A percentile compares a stretch with the other conserved stretches of the same genome.
These are phyloP conservation scores for Anastrepha obliqua DNA, from an alignment of 1,140 invertebrate genomes.

Conservation along the genomic window DNA sequence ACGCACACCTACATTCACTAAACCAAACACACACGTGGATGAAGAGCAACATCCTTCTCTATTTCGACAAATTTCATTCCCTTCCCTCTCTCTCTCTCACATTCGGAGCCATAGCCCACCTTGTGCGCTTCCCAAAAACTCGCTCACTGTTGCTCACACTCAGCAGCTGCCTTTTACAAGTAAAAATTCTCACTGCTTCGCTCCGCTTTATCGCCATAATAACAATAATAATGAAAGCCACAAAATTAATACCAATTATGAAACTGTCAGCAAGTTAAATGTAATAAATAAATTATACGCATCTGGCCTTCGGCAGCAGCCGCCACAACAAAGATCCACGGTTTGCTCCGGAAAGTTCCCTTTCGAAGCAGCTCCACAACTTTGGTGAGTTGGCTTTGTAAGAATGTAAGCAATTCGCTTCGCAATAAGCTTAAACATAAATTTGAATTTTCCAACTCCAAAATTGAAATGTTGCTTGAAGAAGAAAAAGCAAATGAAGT, in stretches of 20 bases:
- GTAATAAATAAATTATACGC: slow-evolving; percentile 15
- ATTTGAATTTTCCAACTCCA: no score
- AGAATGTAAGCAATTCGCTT: no score
- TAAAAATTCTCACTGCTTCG: not conserved
- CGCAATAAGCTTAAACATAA: no score
- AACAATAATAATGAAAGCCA: slow-evolving; percentile 16
- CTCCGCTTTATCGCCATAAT: not conserved
- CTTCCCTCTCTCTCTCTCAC: no score
- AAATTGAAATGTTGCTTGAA: no score
- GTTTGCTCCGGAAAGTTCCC: not conserved
- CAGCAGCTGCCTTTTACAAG: not conserved
- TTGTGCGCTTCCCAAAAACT: not conserved
- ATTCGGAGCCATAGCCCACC: no score
- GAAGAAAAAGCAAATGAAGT: no score
- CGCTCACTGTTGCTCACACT: not conserved
- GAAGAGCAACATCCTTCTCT: no score
- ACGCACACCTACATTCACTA: not conserved
- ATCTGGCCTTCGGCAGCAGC: not conserved
- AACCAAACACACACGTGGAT: not conserved
- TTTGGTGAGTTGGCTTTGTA: not conserved
- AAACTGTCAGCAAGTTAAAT: not conserved
- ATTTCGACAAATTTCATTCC: no score
- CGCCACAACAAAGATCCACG: not conserved
- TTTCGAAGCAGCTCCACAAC: not conserved
- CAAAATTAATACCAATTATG: slow-evolving; percentile 27